Conservation (phyloP, 1,140 invertebrate species). For the Heliothis subflexa region DNA sequence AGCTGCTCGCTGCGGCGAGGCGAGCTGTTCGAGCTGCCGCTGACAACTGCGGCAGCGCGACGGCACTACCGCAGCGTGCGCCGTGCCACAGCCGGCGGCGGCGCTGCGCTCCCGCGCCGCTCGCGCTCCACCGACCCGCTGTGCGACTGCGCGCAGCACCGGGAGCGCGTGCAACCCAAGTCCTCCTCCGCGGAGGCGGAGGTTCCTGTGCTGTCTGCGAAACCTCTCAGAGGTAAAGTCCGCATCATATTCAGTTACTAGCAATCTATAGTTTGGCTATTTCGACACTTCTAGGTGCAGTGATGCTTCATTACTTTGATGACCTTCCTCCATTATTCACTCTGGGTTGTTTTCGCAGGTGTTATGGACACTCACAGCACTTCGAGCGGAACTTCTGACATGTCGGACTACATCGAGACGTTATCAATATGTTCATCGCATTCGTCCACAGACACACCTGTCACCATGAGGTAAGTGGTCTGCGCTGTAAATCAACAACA, state of each 20-base stretch:
- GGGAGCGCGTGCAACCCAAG: slow-evolving; percentile 87
- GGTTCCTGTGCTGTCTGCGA: slow-evolving; percentile 88
- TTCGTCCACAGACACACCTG: slow-evolving; percentile 90
- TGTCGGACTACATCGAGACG: slow-evolving; percentile 96
- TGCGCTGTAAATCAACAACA: neutral
- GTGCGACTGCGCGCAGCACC: slow-evolving; percentile 76
- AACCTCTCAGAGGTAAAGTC: slow-evolving; percentile 79
- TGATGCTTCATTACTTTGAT: no score
- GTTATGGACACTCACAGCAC: slow-evolving; percentile 89
- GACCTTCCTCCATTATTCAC: neutral
- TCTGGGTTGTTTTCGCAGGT: slow-evolving; percentile 54
- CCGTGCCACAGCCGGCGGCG: slow-evolving; percentile 78
- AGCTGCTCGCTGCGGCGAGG: slow-evolving; percentile 88
- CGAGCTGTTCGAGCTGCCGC: slow-evolving; percentile 88
- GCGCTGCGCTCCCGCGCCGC: slow-evolving; percentile 88
- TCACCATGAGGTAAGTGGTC: slow-evolving; percentile 66
- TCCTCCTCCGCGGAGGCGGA: slow-evolving; percentile 91
- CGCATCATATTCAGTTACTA: neutral
- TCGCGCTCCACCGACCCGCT: slow-evolving; percentile 89
- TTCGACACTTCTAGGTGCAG: no score
- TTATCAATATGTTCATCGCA: slow-evolving; percentile 91
- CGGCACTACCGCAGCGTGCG: slow-evolving; percentile 56
- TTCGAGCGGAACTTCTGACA: slow-evolving; percentile 94
- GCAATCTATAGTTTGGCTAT: neutral
- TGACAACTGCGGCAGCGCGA: slow-evolving; percentile 56